phyloP scores from a whole-genome alignment of 2,888 invertebrate genomes.

The Resseliella maxima region DNA sequence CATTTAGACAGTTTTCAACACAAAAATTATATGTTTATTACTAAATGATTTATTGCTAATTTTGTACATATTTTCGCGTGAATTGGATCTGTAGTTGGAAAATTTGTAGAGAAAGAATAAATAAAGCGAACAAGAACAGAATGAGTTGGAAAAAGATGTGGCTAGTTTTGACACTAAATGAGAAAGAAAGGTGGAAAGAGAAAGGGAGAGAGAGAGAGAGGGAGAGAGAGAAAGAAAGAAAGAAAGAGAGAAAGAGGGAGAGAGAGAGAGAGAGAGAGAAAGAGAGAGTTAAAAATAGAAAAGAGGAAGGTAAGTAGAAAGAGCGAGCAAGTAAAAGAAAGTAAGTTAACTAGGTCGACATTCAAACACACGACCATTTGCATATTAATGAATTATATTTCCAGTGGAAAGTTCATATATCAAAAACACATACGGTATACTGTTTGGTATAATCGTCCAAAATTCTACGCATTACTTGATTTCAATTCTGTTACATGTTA shows the following conservation, averaged over 20 bases:
- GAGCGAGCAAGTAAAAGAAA: too few species aligned
- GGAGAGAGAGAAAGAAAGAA: not conserved
- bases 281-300: not conserved
- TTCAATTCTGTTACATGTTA: constrained; percentile 42
- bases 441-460: not conserved
- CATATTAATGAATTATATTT: constrained; percentile 3
- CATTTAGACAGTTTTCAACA: not conserved
- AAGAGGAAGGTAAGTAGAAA: not conserved
- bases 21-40: not conserved
- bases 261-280: too few species aligned
- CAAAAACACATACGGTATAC: not conserved
- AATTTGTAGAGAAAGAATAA: not conserved
- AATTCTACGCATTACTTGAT: constrained; percentile 19
- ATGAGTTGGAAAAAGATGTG: too few species aligned
- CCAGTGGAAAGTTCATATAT: not conserved
- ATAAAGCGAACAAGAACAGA: not conserved
- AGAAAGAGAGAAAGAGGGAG: not conserved
- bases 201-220: too few species aligned
- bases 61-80: not conserved
- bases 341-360: not conserved
- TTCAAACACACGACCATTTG: not conserved
- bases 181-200: too few species aligned
- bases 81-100: not conserved
- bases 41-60: not conserved
- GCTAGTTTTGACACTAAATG: too few species aligned